A percentile compares a stretch with the other conserved stretches of the same genome.
Evolutionary conservation across 2,113 vertebrate genomes (phyloP).

Genomic region (Alectura lathami): DNA sequence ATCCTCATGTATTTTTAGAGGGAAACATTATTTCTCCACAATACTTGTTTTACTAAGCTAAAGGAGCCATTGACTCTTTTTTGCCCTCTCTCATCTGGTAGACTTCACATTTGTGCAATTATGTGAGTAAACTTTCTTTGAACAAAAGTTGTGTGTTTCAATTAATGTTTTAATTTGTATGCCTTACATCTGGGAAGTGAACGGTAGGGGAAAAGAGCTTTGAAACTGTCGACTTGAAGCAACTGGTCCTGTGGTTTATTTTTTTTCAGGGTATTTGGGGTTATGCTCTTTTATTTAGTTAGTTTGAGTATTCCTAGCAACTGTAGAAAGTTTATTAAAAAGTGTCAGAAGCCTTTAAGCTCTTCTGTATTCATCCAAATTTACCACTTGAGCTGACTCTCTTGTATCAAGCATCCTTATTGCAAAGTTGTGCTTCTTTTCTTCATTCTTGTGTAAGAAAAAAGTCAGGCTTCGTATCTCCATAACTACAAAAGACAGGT

Average conservation of each 20-base stretch:
- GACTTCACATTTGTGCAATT: neutral
- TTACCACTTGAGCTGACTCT: neutral
- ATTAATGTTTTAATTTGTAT: neutral
- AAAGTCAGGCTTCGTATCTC: neutral
- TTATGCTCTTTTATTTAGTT: neutral
- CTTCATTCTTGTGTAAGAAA: conserved; percentile 22
- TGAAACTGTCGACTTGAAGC: neutral
- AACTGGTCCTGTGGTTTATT: accelerated
- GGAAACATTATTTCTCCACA: neutral
- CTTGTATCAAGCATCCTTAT: neutral
- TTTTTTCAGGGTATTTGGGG: accelerated
- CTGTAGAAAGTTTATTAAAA: conserved; percentile 15
- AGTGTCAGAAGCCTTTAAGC: neutral
- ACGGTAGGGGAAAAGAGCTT: neutral
- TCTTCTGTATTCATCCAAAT: neutral
- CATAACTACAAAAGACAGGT: conserved; percentile 23
- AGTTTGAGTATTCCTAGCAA: conserved; percentile 14
- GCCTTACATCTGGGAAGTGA: neutral
- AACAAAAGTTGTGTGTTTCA: neutral
- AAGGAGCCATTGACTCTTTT: neutral
- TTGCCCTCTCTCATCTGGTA: neutral
- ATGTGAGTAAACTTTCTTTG: neutral
- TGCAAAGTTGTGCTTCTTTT: conserved; percentile 28
- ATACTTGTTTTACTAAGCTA: neutral
- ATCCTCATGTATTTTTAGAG: neutral